Conservation (phyloP, 1,140 invertebrate species). For the Prorops nasuta region DNA sequence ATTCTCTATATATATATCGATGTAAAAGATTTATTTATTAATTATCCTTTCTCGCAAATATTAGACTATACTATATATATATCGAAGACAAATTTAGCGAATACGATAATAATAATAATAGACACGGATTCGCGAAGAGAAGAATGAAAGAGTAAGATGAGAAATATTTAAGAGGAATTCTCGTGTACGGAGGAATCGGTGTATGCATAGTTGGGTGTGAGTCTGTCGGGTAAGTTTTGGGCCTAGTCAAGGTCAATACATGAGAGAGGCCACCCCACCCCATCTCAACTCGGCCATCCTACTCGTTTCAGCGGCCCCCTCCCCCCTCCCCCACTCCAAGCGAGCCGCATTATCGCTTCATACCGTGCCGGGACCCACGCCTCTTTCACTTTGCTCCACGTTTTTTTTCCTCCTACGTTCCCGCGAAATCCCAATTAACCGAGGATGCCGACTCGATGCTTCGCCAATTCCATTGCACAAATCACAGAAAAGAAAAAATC, state of each 20-base stretch:
- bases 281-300: conserved; percentile 6
- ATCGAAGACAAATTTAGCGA: no score
- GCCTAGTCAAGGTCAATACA: not conserved
- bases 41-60: no score
- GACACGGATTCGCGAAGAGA: not conserved
- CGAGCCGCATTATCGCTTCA: conserved; percentile 38
- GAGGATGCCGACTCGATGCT: no score
- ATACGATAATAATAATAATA: not conserved
- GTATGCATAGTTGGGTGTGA: no score
- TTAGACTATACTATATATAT: no score
- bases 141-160: no score
- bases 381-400: not conserved
- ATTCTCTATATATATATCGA: no score
- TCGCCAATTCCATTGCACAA: no score
- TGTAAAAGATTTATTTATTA: no score
- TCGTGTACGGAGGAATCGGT: no score
- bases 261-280: not conserved
- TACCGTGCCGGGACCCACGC: conserved; percentile 29
- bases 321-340: not conserved
- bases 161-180: no score
- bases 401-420: conserved; percentile 1
- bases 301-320: not conserved
- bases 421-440: conserved; percentile 32
- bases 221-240: not conserved
- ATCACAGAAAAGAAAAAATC: no score